Conservation (phyloP, 2,797 vertebrate genomes). For the Sebastes matsubarae region DNA sequence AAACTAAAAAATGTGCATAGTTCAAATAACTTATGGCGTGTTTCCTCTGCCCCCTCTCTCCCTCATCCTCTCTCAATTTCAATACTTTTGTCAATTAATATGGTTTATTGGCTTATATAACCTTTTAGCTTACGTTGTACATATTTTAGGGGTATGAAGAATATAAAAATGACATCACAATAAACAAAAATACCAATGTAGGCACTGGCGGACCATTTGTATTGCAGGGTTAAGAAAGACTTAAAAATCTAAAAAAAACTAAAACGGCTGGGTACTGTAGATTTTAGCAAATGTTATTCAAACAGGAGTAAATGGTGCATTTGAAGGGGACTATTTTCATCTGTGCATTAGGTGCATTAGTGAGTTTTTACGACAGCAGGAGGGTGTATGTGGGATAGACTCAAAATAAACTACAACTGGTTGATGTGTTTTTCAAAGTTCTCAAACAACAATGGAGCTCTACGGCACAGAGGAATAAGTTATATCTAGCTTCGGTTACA, state of each 20-base stretch:
- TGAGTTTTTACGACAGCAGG: too few species aligned
- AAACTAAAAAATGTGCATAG: too few species aligned
- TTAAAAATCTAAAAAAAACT: background rate
- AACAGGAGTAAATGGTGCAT: background rate
- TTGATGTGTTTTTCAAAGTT: background rate
- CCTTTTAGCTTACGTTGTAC: too few species aligned
- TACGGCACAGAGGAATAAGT: background rate
- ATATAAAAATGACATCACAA: too few species aligned
- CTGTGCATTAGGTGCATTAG: too few species aligned
- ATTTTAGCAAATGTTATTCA: background rate
- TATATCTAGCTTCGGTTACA: background rate
- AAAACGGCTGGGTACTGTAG: background rate
- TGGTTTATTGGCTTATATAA: too few species aligned
- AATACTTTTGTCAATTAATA: too few species aligned
- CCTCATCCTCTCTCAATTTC: too few species aligned
- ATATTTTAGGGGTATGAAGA: too few species aligned
- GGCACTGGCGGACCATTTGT: background rate
- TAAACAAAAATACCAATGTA: too few species aligned
- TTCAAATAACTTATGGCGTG: too few species aligned
- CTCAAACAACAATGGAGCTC: background rate
- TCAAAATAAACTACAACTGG: background rate
- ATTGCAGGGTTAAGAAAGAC: background rate
- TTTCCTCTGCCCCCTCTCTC: too few species aligned
- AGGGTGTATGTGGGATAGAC: background rate
- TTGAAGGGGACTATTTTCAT: background rate